Evolutionary conservation across 1,140 invertebrate species (phyloP), one percentile per base, ranked within the genome.

Genomic region (Meloidogyne exigua): DNA sequence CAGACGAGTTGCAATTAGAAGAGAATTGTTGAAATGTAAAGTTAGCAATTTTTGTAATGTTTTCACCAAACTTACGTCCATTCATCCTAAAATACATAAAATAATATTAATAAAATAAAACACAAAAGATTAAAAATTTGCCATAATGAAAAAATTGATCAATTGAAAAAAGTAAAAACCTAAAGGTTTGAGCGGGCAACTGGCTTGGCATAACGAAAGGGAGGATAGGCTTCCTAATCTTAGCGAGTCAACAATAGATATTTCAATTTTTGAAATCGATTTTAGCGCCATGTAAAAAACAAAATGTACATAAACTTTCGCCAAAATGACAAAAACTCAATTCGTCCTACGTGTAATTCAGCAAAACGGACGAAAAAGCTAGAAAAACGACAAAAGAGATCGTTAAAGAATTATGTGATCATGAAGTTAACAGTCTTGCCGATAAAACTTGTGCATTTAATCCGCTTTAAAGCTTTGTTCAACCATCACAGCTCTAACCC

Each of bases 21-120:
- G 49, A 57, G 18, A 57, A n/a, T 57, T 57, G 49, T 57, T 57
- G 49, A 57, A 57, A 57, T 57, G 49, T 57, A n/a, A 57, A 57
- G 13, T 57, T 57, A n/a, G 49, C 49, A 57, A 57, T 57, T 57
- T 57, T 57, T 57, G 49, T n/a, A 57, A 57, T 57, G n/a, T 57
- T 57, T 57, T 18, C 18, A n/a, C 49, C 18, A 57, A 57, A 0
- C 18, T 57, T 57, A n/a, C 49, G 49, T 9, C n/a, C n/a, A n/a
- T 57, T 57, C 49, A 57, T 57, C n/a, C n/a, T n/a, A 7, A n/a
- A 57, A 57, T n/a, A n/a, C 10, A 57, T n/a, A 57, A n/a, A 57
- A 57, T 9, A 57, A n/a, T 39, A 10, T 39, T 39, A 9, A 39
- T 39, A 10, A 0, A 39, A 9, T 9, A 39, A 7, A 39, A 0